phyloP scores from a whole-genome alignment of 2,113 vertebrate genomes.

The Megaceryle maxima region DNA sequence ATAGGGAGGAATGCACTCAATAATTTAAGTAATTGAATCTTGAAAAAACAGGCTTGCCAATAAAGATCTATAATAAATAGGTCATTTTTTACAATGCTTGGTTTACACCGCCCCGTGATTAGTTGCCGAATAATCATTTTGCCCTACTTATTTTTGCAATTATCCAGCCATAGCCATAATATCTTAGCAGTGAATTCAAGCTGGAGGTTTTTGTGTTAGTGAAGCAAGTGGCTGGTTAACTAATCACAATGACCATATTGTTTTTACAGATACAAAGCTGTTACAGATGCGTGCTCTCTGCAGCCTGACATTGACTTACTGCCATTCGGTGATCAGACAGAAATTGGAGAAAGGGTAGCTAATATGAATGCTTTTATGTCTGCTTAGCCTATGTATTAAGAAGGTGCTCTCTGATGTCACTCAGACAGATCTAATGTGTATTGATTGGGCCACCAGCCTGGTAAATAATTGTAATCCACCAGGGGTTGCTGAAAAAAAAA shows the following conservation, averaged over 20 bases:
- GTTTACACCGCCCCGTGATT: background rate
- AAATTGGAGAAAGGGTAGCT: conserved; percentile 95
- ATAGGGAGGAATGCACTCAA: background rate
- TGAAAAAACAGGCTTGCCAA: background rate
- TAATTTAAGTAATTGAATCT: background rate
- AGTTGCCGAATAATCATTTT: background rate
- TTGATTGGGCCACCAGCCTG: background rate
- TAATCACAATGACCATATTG: background rate
- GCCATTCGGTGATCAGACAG: conserved; percentile 97
- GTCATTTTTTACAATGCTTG: background rate
- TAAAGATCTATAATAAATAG: background rate
- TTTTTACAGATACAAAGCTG: conserved; percentile 89
- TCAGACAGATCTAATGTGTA: background rate
- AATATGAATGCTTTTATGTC: background rate
- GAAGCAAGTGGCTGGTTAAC: background rate
- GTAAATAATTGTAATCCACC: background rate
- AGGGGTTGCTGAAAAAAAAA: background rate
- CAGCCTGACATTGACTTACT: conserved; percentile 98
- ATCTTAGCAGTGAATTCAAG: background rate
- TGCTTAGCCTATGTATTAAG: background rate
- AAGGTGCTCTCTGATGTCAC: background rate
- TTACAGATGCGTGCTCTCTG: conserved; percentile 95
- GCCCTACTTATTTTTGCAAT: background rate
- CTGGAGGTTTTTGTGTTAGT: background rate
- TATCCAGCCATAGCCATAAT: background rate